Evolutionary conservation across 2,888 invertebrate genomes (phyloP).

Genomic region (Aproaerema taeniolella): DNA sequence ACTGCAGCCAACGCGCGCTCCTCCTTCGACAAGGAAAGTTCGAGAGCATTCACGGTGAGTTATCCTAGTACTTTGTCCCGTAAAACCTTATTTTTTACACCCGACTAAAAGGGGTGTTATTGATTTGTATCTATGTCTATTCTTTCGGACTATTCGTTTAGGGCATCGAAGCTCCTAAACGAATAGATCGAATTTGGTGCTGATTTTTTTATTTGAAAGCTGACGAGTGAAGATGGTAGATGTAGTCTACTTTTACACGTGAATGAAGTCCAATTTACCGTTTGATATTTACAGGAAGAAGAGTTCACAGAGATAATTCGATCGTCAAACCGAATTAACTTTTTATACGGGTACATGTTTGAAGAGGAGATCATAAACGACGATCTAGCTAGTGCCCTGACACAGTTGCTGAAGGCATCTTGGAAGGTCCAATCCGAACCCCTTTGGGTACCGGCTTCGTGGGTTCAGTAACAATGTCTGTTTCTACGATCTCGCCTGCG

Average conservation of each 20-base stretch:
- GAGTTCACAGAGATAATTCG: constrained; percentile 93
- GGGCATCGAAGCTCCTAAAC: too few species aligned
- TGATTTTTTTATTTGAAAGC: too few species aligned
- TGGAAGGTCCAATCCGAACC: constrained; percentile 94
- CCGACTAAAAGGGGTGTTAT: too few species aligned
- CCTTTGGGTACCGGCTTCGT: constrained; percentile 96
- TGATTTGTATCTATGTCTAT: too few species aligned
- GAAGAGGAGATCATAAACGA: constrained; percentile 96
- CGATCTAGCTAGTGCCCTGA: constrained; percentile 90
- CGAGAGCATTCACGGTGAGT: constrained; percentile 92
- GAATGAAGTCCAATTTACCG: too few species aligned
- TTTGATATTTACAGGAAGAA: constrained; percentile 91
- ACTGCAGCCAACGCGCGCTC: constrained; percentile 90
- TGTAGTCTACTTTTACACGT: too few species aligned
- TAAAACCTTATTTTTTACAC: too few species aligned
- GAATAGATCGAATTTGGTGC: too few species aligned
- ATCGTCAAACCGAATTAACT: constrained; percentile 92
- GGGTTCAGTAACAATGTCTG: constrained; percentile 96
- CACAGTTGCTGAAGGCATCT: constrained; percentile 88
- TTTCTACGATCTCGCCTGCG: too few species aligned
- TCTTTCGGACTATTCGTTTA: too few species aligned
- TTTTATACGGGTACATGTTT: constrained; percentile 94
- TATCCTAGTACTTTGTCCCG: too few species aligned
- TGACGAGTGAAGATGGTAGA: too few species aligned
- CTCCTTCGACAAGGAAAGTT: constrained; percentile 93